Conservation (phyloP, 2,113 vertebrate species). For the Azemiops feae region DNA sequence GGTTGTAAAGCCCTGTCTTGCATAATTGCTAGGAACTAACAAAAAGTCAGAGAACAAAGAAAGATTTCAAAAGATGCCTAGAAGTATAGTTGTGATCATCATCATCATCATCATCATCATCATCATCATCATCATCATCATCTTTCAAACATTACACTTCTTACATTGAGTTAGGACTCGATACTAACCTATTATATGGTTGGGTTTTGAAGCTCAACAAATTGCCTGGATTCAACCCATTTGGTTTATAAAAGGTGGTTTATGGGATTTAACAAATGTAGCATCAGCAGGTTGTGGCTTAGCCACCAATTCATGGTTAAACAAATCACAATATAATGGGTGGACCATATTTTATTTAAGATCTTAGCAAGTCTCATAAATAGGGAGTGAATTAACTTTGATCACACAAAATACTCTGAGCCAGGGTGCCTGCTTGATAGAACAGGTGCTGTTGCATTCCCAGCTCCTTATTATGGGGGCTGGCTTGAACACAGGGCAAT, state of each 20-base stretch:
- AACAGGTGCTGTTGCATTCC: background rate
- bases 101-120: background rate
- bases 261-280: background rate
- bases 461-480: background rate
- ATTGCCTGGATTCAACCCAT: background rate
- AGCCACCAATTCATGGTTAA: background rate
- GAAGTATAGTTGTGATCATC: background rate
- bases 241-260: background rate
- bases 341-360: background rate
- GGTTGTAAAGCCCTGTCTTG: background rate
- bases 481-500: background rate
- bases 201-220: background rate
- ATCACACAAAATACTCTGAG: background rate
- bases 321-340: background rate
- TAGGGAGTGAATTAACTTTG: background rate
- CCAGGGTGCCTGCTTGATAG: background rate
- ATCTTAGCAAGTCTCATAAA: background rate
- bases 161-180: background rate
- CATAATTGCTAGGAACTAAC: background rate
- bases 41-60: background rate
- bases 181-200: background rate
- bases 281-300: background rate
- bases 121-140: background rate
- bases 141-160: background rate
- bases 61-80: background rate